Conservation (phyloP, 2,113 vertebrate species). For the Clarias magur region DNA sequence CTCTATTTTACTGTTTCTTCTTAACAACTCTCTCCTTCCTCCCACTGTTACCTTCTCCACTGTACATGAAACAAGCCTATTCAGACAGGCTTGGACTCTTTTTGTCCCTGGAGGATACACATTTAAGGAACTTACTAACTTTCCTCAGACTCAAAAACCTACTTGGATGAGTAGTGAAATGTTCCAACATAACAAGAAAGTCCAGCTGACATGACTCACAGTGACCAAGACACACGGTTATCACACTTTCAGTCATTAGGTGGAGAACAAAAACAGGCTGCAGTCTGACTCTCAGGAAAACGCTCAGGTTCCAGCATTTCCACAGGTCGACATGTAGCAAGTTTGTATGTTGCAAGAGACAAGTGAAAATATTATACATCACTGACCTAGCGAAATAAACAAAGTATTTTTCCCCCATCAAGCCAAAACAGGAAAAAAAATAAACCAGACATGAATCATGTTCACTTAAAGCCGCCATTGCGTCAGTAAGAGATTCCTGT, state of each 20-base stretch:
- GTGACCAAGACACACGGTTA: neutral
- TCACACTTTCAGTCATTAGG: neutral
- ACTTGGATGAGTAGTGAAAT: too few species aligned
- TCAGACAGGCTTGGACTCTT: too few species aligned
- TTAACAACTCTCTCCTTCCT: too few species aligned
- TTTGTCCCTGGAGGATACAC: too few species aligned
- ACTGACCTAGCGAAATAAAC: neutral
- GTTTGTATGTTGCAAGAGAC: neutral
- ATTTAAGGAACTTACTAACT: neutral
- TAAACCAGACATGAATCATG: neutral
- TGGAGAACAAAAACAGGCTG: neutral
- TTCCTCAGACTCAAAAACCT: too few species aligned
- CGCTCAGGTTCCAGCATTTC: neutral
- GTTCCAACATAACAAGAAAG: too few species aligned
- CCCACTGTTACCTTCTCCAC: too few species aligned
- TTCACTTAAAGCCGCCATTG: neutral
- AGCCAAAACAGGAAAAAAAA: conserved; percentile 1
- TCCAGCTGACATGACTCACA: too few species aligned
- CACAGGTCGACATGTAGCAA: neutral
- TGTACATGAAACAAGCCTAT: too few species aligned
- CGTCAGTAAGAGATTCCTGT: neutral
- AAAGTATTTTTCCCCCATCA: neutral
- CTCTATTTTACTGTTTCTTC: too few species aligned
- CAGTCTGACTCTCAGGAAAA: neutral
- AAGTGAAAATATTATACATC: neutral